Evolutionary conservation across 1,140 invertebrate species (phyloP).

Genomic region (Chlorops oryzae): DNA sequence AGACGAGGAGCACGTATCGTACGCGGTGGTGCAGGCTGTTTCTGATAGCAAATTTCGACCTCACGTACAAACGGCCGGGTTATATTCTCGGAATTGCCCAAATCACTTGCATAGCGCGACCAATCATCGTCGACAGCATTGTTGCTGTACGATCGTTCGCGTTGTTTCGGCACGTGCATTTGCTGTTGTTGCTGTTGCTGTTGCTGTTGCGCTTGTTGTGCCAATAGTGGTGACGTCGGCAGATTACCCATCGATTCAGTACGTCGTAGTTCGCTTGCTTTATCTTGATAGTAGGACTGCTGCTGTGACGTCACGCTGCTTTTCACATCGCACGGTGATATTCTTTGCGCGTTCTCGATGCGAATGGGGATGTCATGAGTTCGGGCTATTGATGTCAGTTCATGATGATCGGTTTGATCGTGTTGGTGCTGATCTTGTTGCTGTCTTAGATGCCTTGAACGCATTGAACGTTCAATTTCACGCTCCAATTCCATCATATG

Average conservation of each 20-base stretch:
- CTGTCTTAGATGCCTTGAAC: slow-evolving; percentile 18
- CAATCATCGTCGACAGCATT: slow-evolving; percentile 38
- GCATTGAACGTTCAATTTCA: slow-evolving; percentile 35
- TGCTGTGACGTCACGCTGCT: not conserved
- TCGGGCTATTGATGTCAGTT: slow-evolving; percentile 18
- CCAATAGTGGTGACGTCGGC: slow-evolving; percentile 11
- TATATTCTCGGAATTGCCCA: slow-evolving; percentile 44
- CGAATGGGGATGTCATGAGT: slow-evolving; percentile 26
- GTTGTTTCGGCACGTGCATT: too few relatives aligned
- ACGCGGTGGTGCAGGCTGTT: slow-evolving; percentile 20
- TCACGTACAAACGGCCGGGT: slow-evolving; percentile 37
- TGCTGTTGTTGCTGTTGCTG: not conserved
- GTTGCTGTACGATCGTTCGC: slow-evolving; percentile 26
- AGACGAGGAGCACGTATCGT: slow-evolving; percentile 35
- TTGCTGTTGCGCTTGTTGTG: not conserved
- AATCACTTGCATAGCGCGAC: slow-evolving; percentile 34
- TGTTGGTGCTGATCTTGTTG: not conserved
- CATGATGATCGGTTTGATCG: not conserved
- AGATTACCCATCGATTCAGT: slow-evolving; percentile 40
- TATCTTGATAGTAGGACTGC: not conserved
- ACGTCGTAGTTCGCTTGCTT: slow-evolving; percentile 17
- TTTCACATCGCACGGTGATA: slow-evolving; percentile 32
- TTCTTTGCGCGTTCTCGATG: slow-evolving; percentile 16
- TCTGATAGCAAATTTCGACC: slow-evolving; percentile 45
- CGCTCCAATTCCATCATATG: slow-evolving; percentile 39